Evolutionary conservation across 2,113 vertebrate species (phyloP), one percentile per base, ranked within the genome.

Genomic region (Catharus fuscescens): DNA sequence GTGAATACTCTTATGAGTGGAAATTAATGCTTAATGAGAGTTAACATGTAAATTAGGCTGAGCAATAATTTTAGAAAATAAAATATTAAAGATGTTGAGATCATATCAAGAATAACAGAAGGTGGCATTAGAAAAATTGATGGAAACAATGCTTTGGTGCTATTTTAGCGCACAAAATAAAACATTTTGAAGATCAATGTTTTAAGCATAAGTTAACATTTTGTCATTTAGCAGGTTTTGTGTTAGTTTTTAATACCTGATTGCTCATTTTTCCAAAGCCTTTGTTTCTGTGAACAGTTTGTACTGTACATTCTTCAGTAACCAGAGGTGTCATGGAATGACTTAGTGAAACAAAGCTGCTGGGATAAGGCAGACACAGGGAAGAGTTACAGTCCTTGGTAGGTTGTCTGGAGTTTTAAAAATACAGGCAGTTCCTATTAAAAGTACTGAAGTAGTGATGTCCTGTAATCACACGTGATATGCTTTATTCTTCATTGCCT

Each of bases 251-350:
- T 91, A 93, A 76, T 64, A 77, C 20, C 76, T 21, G 14, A 61
- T 47, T 86, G 42, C 54, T 25, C 56, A 8, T 73, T 94, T 73
- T 83, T 77, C 52, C 57, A 64, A 67, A 84, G 80, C 47, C 88
- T 80, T 89, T 96, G 61, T 89, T 92, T 84, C 72, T 80, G 53
- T 84, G 83, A 96, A 59, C 52, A 61, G 56, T 71, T 92, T 62
- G 76, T 92, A 32, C 62, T 5, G 0, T 69, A 45, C 57, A 42
- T 85, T 69, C 59, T 60, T 86, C 79, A 86, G 54, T 81, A 80
- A 18, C 57, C 45, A 66, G 66, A 64, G 44, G 16, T 77, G 59
- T 82, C 59, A 61, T 28, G 87, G 38, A 88, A 54, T 88, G 56
- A 72, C 53, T 60, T 54, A 70, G 52, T 67, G 77, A 74, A 77